Conservation (phyloP, 2,113 vertebrate species). For the Pyrgilauda ruficollis region DNA sequence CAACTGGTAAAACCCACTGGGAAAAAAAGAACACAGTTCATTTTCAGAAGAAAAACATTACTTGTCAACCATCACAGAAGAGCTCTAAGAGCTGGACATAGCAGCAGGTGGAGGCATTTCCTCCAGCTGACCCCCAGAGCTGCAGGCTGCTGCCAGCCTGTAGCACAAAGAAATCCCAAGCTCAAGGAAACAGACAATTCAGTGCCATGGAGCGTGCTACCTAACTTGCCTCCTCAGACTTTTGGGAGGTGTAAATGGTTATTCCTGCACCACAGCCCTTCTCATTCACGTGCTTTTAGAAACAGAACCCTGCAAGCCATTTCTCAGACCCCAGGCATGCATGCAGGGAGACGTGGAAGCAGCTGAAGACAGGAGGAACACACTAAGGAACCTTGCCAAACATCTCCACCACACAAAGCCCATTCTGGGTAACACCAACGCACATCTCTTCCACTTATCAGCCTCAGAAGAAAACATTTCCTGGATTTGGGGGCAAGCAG, state of each 20-base stretch:
- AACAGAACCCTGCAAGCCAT: neutral
- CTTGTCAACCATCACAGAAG: conserved; percentile 11
- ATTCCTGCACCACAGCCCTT: neutral
- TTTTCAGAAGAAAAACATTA: conserved; percentile 49
- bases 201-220: fast-evolving
- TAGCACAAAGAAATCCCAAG: neutral
- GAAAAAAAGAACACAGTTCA: neutral
- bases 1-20: neutral
- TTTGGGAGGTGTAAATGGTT: neutral
- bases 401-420: neutral
- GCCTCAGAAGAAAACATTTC: neutral
- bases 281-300: neutral
- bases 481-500: neutral
- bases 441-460: no score
- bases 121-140: conserved; percentile 4
- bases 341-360: fast-evolving
- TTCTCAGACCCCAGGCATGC: neutral
- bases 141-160: neutral
- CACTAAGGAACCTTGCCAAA: fast-evolving
- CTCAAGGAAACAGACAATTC: neutral
- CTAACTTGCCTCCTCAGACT: neutral
- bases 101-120: neutral
- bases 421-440: fast-evolving
- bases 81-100: neutral
- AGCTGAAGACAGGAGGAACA: neutral